Base-by-base conservation (phyloP, 2,888 invertebrate genomes). In the Invenusta paracnida region DNA sequence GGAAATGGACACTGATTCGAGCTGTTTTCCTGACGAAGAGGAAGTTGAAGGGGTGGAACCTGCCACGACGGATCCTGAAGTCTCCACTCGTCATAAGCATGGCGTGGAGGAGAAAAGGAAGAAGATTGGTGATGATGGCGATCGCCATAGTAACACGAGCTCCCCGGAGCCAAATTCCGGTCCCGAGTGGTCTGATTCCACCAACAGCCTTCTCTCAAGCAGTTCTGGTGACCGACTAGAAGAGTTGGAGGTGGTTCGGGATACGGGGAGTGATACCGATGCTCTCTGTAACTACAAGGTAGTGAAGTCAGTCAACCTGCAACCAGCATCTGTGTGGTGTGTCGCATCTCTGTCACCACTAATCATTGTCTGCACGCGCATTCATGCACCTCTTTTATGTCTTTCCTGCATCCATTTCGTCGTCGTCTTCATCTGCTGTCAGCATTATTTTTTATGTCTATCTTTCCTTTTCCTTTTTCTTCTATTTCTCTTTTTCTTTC, bases 211-310 rank as follows among this genome's bases (percentile, higher is more conserved):
- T 11, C 31, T 82, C 5, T 30, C 30, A 13, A 81, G 79, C 2
- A 85, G 85, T 81, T 86, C 86, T 29, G 85, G 85, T 1, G 86
- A 86, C 30, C 67, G 83, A n/a, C 86, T 86, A 23, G 85, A 85
- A 29, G 86, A 86, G 67, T 31, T 86, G 85, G 86, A 86, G 79
- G 73, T 73, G 29, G 79, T 85, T 0, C 66, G 66, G 67, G 85
- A 85, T 28, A 85, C 67, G 13, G 86, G 85, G 67, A 85, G 84
- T 85, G 86, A 86, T 28, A 86, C 86, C 13, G 86, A 86, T 86
- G 86, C 86, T 28, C 73, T 84, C 2, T 79, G 29, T 17, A 84
- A 84, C 28, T 82, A 84, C 73, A 67, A 84, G 84, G 84, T 84
- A 79, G 81, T n/a, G n/a, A n/a, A n/a, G n/a, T n/a, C 0, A 27